These are phyloP conservation scores for Endomychus coccineus DNA, from an alignment of 2,888 invertebrate species.

Conservation along the genomic window DNA sequence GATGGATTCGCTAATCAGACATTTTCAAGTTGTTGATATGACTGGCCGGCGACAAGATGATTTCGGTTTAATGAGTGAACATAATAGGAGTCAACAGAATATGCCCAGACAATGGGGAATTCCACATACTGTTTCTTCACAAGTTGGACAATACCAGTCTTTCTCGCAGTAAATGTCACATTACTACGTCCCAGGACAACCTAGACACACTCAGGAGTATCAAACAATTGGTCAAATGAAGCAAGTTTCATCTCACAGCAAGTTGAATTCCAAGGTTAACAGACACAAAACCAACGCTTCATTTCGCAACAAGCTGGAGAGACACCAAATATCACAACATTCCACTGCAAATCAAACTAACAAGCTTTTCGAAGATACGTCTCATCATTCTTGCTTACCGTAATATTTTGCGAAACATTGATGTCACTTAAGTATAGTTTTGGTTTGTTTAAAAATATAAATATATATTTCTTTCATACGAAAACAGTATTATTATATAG, in stretches of 20 bases:
- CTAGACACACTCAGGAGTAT: conserved; percentile 19
- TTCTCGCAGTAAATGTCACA: conserved; percentile 18
- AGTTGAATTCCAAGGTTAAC: conserved; percentile 19
- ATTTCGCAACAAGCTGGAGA: conserved; percentile 19
- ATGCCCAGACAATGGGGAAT: conserved; percentile 5
- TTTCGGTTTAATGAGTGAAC: conserved; percentile 17
- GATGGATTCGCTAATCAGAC: conserved; percentile 20
- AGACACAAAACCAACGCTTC: conserved; percentile 11
- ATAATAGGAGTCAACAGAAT: conserved; percentile 16
- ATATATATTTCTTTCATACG: too few relatives aligned
- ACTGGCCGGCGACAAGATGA: conserved; percentile 20
- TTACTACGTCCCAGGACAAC: conserved; percentile 19
- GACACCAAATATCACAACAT: conserved; percentile 20
- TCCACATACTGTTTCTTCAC: conserved; percentile 13
- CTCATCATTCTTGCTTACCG: too few relatives aligned
- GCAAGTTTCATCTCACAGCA: conserved; percentile 21
- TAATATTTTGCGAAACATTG: too few relatives aligned
- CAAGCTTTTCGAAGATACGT: conserved; percentile 16
- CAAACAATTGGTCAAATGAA: conserved; percentile 20
- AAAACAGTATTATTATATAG: conserved; percentile 13
- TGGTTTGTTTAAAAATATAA: too few relatives aligned
- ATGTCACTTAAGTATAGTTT: too few relatives aligned
- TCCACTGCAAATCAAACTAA: conserved; percentile 21
- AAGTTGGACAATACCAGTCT: conserved; percentile 15
- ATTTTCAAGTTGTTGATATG: conserved; percentile 22